Conservation (phyloP, 2,797 vertebrate genomes). For the Hafferia zeledoni region DNA sequence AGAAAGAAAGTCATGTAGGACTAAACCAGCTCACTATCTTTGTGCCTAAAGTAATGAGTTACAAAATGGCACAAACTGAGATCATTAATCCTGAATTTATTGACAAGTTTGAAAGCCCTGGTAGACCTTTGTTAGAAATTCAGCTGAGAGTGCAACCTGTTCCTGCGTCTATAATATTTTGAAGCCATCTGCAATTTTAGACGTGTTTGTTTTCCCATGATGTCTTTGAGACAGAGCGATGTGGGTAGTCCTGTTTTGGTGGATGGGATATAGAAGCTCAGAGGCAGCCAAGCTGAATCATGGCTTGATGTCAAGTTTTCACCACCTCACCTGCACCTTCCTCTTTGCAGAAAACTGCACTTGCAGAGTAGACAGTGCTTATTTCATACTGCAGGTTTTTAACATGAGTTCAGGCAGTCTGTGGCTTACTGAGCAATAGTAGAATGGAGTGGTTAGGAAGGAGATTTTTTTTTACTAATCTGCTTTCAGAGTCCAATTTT, state of each 20-base stretch:
- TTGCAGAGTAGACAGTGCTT: neutral
- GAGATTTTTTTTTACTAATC: neutral
- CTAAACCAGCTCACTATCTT: neutral
- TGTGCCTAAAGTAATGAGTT: neutral
- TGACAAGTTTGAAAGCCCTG: neutral
- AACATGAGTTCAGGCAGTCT: neutral
- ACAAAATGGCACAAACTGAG: neutral
- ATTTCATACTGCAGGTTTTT: neutral
- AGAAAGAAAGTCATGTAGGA: neutral
- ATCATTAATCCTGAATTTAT: slow-evolving; percentile 29
- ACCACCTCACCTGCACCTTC: neutral
- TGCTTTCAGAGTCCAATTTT: slow-evolving; percentile 15
- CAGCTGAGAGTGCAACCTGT: neutral
- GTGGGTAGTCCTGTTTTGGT: neutral
- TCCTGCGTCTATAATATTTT: neutral
- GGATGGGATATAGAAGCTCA: neutral
- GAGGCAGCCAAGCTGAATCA: neutral
- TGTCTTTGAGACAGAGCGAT: neutral
- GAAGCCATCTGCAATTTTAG: neutral
- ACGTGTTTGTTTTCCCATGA: neutral
- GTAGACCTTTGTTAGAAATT: neutral
- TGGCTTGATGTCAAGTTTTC: neutral
- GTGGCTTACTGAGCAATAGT: neutral
- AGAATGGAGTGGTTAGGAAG: neutral
- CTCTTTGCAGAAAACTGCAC: neutral